These are phyloP conservation scores for Lochmaea crataegi DNA, from an alignment of 2,888 invertebrate genomes.

Conservation along the genomic window DNA sequence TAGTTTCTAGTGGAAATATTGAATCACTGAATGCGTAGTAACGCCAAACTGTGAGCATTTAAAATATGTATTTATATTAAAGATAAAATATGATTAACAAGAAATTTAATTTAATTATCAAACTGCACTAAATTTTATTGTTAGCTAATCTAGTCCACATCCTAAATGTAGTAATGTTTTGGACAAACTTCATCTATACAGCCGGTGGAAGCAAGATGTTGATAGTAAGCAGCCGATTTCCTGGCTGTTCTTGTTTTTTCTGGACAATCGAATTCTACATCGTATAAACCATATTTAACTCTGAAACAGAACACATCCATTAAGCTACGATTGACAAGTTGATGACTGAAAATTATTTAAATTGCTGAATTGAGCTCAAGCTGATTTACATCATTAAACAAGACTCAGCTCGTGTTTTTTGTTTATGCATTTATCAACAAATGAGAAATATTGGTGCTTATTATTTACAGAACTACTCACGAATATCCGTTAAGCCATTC, in stretches of 20 bases:
- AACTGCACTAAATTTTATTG: neutral
- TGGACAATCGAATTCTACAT: conserved; percentile 21
- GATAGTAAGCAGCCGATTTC: conserved; percentile 18
- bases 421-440: no score
- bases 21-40: no score
- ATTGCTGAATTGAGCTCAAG: no score
- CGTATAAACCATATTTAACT: conserved; percentile 19
- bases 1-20: no score
- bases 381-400: no score
- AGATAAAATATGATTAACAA: no score
- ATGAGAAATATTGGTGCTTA: no score
- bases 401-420: no score
- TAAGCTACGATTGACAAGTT: neutral
- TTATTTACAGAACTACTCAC: neutral
- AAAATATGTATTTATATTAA: no score
- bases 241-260: conserved; percentile 20
- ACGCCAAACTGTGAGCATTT: no score
- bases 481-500: conserved; percentile 13
- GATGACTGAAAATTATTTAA: neutral
- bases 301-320: neutral
- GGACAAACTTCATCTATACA: conserved; percentile 17
- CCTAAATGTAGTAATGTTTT: neutral
- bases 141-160: neutral
- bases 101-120: no score
- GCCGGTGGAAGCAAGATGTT: conserved; percentile 9